These are phyloP conservation scores for Clarias macrocephalus DNA, from an alignment of 2,113 vertebrate genomes.

Conservation along the genomic window DNA sequence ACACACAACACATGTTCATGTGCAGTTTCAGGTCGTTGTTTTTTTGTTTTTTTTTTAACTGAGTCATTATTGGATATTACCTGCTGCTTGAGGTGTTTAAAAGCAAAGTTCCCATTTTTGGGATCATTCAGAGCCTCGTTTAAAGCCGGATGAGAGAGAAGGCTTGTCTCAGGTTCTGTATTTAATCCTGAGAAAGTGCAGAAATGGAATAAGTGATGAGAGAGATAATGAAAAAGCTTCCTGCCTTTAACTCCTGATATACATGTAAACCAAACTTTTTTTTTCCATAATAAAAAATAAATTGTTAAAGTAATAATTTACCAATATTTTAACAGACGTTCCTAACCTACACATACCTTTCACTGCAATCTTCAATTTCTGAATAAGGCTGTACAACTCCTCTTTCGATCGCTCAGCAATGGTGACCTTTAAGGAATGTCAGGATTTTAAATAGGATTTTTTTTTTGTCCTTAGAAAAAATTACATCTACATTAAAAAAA, in stretches of 20 bases:
- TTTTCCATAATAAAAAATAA: too few species aligned
- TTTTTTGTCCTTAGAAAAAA: neutral
- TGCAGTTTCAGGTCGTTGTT: too few species aligned
- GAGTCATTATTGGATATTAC: constrained; percentile 61
- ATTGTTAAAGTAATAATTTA: neutral
- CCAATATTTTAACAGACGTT: neutral
- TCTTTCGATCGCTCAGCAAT: constrained; percentile 76
- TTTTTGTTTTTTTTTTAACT: neutral
- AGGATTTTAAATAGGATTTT: neutral
- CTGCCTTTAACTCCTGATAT: neutral
- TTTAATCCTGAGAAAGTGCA: constrained; percentile 68
- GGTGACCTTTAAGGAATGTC: constrained; percentile 69
- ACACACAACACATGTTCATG: neutral
- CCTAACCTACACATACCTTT: constrained; percentile 68
- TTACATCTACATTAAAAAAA: neutral
- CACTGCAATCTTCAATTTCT: constrained; percentile 77
- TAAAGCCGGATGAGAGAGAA: constrained; percentile 81
- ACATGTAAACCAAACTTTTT: neutral
- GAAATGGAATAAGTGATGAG: neutral
- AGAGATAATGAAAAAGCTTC: neutral
- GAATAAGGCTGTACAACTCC: constrained; percentile 77
- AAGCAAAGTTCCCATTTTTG: constrained; percentile 87
- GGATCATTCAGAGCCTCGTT: constrained; percentile 82
- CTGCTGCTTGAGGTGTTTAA: constrained; percentile 95
- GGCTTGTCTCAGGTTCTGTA: constrained; percentile 67